Evolutionary conservation across 2,797 vertebrate species (phyloP).

Genomic region (Passerculus sandwichensis): DNA sequence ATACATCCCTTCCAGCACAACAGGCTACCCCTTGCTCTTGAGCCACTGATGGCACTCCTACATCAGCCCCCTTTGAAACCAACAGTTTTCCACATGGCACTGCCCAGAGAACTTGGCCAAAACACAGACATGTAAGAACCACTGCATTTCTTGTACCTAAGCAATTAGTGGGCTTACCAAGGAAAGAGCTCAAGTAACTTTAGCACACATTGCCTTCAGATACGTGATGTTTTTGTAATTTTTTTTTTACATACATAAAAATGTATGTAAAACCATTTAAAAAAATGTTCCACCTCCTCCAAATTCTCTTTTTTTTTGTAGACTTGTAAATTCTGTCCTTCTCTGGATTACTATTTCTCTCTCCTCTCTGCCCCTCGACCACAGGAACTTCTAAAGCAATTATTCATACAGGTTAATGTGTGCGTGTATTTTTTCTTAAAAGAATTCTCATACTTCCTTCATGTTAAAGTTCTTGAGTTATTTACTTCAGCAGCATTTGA

Average conservation of each 20-base stretch:
- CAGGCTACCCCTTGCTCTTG: neutral
- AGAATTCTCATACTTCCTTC: neutral
- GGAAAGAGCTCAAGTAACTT: neutral
- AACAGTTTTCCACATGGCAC: fast-evolving
- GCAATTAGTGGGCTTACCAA: neutral
- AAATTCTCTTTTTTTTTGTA: neutral
- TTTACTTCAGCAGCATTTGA: neutral
- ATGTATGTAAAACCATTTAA: neutral
- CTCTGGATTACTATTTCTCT: neutral
- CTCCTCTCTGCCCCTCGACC: neutral
- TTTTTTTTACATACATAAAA: neutral
- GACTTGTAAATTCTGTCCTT: neutral
- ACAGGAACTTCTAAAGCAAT: neutral
- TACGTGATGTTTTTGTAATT: fast-evolving
- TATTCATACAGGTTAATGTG: neutral
- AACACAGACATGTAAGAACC: fast-evolving
- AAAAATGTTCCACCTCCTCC: fast-evolving
- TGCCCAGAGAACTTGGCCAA: fast-evolving
- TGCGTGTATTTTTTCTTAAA: neutral
- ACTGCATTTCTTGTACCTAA: neutral
- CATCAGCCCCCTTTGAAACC: neutral
- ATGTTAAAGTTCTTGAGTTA: neutral
- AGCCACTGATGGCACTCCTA: neutral
- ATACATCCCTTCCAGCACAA: neutral
- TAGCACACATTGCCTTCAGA: neutral